These are phyloP conservation scores for Streptopelia turtur DNA, from an alignment of 2,797 vertebrate species.

Conservation along the genomic window DNA sequence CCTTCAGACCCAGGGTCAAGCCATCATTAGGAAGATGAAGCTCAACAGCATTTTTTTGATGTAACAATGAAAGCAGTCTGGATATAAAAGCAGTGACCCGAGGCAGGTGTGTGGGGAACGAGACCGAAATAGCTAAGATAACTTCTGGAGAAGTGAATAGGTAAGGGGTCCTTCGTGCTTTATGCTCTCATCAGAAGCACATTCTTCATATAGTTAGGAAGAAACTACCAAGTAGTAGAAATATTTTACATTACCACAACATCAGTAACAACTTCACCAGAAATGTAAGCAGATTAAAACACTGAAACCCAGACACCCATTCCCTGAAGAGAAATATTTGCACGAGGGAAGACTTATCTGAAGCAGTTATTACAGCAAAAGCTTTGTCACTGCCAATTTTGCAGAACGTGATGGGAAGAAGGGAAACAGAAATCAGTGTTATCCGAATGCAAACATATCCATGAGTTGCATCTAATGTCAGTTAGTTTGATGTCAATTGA, in stretches of 20 bases:
- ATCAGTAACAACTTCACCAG: neutral
- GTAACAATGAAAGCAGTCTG: neutral
- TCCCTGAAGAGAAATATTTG: neutral
- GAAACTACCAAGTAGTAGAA: neutral
- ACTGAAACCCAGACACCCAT: neutral
- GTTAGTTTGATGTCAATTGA: neutral
- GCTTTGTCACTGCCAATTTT: neutral
- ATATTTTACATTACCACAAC: neutral
- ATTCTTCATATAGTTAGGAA: neutral
- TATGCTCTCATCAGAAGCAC: neutral
- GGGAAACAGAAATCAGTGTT: neutral
- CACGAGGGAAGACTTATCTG: neutral
- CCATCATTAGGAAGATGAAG: neutral
- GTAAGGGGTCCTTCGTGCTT: neutral
- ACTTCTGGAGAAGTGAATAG: neutral
- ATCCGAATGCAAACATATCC: neutral
- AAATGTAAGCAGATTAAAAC: neutral
- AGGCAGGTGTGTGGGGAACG: neutral
- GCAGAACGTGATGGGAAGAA: neutral
- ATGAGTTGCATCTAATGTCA: neutral
- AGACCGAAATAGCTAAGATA: neutral
- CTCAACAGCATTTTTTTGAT: neutral
- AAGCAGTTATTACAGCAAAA: neutral
- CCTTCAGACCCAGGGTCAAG: neutral
- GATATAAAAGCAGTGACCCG: slow-evolving; percentile 10